Percentiles rank a stretch among this genome's conserved stretches.
phyloP scores from a whole-genome alignment of 1,140 invertebrate genomes.

The Drosophila gunungcola region DNA sequence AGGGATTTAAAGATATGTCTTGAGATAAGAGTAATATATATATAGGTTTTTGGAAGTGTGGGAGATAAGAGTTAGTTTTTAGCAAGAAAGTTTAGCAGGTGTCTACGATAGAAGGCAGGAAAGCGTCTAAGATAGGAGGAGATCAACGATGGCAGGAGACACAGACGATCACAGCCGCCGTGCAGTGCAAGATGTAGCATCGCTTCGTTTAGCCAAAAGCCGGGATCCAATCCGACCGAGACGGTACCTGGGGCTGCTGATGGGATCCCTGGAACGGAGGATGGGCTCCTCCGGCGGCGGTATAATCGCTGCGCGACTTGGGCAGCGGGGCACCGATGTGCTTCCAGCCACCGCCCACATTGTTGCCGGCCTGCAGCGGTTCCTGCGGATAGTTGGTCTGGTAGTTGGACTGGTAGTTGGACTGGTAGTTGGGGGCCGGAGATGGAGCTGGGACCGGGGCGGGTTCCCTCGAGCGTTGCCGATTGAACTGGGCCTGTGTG shows the following conservation, averaged over 20 bases:
- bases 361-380: conserved; percentile 22
- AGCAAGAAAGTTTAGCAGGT: not conserved
- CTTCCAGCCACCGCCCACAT: conserved; percentile 67
- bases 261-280: conserved; percentile 31
- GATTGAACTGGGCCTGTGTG: conserved; percentile 76
- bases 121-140: conserved; percentile 1
- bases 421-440: conserved; percentile 29
- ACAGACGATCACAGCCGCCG: conserved; percentile 37
- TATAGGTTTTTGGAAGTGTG: not conserved
- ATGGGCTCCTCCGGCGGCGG: conserved; percentile 22
- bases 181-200: conserved; percentile 57
- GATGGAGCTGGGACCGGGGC: conserved; percentile 23
- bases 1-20: not conserved
- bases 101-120: not conserved
- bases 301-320: conserved; percentile 57
- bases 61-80: not conserved
- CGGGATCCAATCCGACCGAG: conserved; percentile 40
- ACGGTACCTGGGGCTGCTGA: conserved; percentile 79
- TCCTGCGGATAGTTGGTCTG: conserved; percentile 41
- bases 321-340: conserved; percentile 67
- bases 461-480: conserved; percentile 70
- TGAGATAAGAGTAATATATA: not conserved
- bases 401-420: not conserved
- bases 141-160: conserved; percentile 15
- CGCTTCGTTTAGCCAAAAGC: conserved; percentile 47